Evolutionary conservation across 30 jellyfish, hydroid and myxozoan genomes (phyloP).

Genomic region (Calvadosia cruxmelitensis): DNA sequence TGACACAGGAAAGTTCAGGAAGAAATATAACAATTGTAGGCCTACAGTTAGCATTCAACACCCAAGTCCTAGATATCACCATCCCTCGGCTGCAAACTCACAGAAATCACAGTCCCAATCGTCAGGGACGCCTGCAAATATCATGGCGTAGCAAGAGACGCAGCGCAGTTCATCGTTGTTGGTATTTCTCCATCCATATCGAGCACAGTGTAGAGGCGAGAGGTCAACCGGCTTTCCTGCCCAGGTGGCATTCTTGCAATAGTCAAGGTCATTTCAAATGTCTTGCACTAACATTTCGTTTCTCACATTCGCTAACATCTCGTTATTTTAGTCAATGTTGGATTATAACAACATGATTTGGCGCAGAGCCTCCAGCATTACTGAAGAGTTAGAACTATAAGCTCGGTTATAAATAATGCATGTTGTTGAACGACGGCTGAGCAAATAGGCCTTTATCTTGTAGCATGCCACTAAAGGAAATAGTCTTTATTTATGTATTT

Average conservation of each 20-base stretch:
- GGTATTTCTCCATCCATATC: constrained; percentile 86
- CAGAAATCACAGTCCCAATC: constrained; percentile 88
- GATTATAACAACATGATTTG: too few relatives aligned
- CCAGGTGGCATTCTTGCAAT: constrained; percentile 66
- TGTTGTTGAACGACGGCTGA: too few relatives aligned
- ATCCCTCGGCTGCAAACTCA: constrained; percentile 16
- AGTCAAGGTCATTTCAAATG: background rate
- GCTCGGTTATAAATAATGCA: too few relatives aligned
- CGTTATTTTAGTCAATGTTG: too few relatives aligned
- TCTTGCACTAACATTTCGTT: too few relatives aligned
- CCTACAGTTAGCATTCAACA: background rate
- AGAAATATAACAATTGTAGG: background rate
- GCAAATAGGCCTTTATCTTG: too few relatives aligned
- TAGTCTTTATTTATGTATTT: too few relatives aligned
- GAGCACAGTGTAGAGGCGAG: constrained; percentile 93
- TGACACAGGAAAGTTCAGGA: too few relatives aligned
- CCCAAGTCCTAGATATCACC: background rate
- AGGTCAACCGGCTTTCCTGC: constrained; percentile 83
- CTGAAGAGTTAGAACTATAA: too few relatives aligned
- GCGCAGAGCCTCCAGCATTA: too few relatives aligned
- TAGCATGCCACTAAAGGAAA: too few relatives aligned
- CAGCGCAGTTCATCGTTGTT: constrained; percentile 60
- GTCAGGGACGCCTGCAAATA: constrained; percentile 85
- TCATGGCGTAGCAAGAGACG: constrained; percentile 72
- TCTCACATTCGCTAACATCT: too few relatives aligned